Evolutionary conservation across 2,888 invertebrate species (phyloP).

Genomic region (Andricus curvator): DNA sequence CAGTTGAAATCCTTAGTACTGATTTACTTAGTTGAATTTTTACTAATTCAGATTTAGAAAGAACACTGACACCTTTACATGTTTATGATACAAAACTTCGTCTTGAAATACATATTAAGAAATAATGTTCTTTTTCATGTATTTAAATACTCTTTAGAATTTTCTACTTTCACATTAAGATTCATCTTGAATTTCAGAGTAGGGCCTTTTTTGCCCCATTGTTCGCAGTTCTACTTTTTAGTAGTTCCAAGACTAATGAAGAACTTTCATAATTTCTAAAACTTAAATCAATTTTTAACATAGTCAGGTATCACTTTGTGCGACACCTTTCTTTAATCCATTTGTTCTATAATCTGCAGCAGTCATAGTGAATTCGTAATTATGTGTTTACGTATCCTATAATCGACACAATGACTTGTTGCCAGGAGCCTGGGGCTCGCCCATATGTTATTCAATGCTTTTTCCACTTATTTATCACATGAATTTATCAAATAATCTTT

Average conservation of each 20-base stretch:
- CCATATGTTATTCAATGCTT: conserved; percentile 12
- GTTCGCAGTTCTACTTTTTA: conserved; percentile 16
- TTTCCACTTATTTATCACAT: too few species aligned
- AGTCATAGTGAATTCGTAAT: conserved; percentile 25
- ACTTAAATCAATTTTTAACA: conserved; percentile 5
- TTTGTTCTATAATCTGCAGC: conserved; percentile 1
- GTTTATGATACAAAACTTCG: not conserved
- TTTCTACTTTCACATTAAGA: conserved; percentile 10
- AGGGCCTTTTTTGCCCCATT: conserved; percentile 5
- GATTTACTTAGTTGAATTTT: too few species aligned
- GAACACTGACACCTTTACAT: too few species aligned
- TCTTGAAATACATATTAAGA: not conserved
- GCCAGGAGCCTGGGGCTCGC: conserved; percentile 18
- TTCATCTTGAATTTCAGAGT: conserved; percentile 33
- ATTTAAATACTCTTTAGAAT: not conserved
- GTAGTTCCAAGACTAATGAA: not conserved
- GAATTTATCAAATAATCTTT: too few species aligned
- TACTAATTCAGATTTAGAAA: too few species aligned
- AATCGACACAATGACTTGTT: conserved; percentile 11
- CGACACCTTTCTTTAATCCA: conserved; percentile 18
- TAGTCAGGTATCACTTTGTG: not conserved
- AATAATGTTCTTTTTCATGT: not conserved
- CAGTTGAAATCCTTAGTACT: too few species aligned
- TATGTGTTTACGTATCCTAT: not conserved
- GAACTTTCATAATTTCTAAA: conserved; percentile 35